A percentile compares a stretch with the other conserved stretches of the same genome.
These are phyloP conservation scores for Hermaeophaga mercurialis DNA, from an alignment of 2,888 invertebrate genomes.

Conservation along the genomic window DNA sequence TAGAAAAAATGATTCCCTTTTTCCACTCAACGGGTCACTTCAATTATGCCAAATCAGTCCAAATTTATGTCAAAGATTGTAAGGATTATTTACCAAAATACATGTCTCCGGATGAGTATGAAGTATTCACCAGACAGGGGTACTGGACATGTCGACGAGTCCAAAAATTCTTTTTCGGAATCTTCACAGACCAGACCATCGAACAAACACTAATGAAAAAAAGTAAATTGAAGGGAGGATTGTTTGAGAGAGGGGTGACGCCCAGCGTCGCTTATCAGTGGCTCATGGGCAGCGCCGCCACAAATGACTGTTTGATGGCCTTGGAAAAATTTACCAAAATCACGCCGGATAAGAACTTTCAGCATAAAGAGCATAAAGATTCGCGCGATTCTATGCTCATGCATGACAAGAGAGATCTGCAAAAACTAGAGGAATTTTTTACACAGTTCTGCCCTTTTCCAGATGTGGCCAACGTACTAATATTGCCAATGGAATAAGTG, in stretches of 20 bases:
- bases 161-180: not conserved
- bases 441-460: conserved; percentile 1
- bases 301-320: not conserved
- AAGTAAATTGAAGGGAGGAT: not conserved
- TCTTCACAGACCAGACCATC: not conserved
- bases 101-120: not conserved
- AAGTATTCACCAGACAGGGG: not conserved
- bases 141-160: not conserved
- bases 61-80: conserved; percentile 1
- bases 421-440: conserved; percentile 4
- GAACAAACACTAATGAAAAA: not conserved
- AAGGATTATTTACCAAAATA: not conserved
- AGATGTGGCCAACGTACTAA: conserved; percentile 1
- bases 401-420: not conserved
- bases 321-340: conserved; percentile 1
- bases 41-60: conserved; percentile 4
- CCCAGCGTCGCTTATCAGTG: not conserved
- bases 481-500: conserved; percentile 6
- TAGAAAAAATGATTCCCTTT: conserved; percentile 1
- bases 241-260: not conserved
- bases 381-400: conserved; percentile 4
- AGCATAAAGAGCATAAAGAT: not conserved
- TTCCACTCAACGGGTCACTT: not conserved
- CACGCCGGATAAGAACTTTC: conserved; percentile 2
- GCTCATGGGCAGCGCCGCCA: conserved; percentile 1